A percentile compares a stretch with the other conserved stretches of the same genome.
These are phyloP conservation scores for Chondrosia reniformis DNA, from an alignment of 37 sponge, comb jelly and placozoan species.

Conservation along the genomic window DNA sequence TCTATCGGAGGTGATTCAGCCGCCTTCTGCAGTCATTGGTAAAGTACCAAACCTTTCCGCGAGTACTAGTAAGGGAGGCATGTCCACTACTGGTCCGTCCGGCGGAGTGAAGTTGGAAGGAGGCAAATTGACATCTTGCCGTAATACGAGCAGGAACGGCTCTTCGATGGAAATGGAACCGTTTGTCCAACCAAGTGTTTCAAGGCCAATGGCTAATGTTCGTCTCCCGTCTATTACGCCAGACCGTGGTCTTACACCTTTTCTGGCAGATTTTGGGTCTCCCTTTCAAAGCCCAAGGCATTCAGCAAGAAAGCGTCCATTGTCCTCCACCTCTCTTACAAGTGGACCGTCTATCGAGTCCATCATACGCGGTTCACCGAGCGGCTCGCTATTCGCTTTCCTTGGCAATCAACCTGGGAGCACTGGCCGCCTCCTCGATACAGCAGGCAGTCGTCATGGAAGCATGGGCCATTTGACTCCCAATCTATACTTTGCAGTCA, in stretches of 20 bases:
- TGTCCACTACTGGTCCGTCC: too few relatives aligned
- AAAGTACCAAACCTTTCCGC: too few relatives aligned
- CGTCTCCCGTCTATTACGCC: conserved; percentile 5
- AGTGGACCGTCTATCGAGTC: conserved; percentile 54
- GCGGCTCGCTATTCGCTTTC: conserved; percentile 55
- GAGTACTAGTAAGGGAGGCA: too few relatives aligned
- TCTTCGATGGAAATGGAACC: not conserved
- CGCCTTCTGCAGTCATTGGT: too few relatives aligned
- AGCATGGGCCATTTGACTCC: conserved; percentile 13
- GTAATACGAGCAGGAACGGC: too few relatives aligned
- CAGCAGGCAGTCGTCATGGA: not conserved
- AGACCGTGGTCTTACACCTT: conserved; percentile 8
- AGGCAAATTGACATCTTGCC: too few relatives aligned
- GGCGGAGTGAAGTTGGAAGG: too few relatives aligned
- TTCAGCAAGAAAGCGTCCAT: conserved; percentile 56
- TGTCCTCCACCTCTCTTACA: conserved; percentile 83
- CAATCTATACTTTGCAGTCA: not conserved
- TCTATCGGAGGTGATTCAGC: conserved; percentile 5
- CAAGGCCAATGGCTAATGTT: not conserved
- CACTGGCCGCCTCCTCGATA: not conserved
- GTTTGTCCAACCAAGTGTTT: not conserved
- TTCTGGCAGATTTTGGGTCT: conserved; percentile 25
- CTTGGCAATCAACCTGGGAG: conserved; percentile 45
- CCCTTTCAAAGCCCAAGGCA: conserved; percentile 51
- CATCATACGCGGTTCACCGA: conserved; percentile 63